Evolutionary conservation across 2,113 vertebrate genomes (phyloP), one percentile per base, ranked within the genome.

Genomic region (Argyrosomus japonicus): DNA sequence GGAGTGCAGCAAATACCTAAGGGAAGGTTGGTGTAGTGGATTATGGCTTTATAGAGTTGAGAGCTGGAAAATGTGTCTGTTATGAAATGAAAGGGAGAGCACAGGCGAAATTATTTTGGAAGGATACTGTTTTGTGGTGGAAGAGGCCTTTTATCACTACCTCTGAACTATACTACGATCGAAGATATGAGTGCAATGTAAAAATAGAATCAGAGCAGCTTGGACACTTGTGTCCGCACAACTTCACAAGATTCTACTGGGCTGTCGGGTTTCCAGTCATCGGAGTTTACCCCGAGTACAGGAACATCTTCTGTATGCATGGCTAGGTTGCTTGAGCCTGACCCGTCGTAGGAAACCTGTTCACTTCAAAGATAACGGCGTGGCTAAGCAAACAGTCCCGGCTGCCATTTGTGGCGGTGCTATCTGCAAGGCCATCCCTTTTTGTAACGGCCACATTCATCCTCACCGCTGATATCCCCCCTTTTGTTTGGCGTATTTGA

Each of bases 401-500:
- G 63, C 13, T 72, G 61, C 73, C 67, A 64, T 84, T 72, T 70
- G 15, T 18, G 4, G 29, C 21, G 13, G 9, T 1, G 51, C 15
- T 71, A 68, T 89, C 79, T 82, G 54, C 27, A 17, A 79, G 77
- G 82, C 53, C 83, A 29, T 77, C 75, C 78, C 12, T 56, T 77
- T 40, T 61, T 57, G 48, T 7, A 60, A 75, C 40, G 21, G 68
- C 77, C 61, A 58, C 67, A 45, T 85, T 82, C 75, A 79, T 85
- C 77, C 73, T 72, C 67, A 0, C 62, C 2, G 9, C 74, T 82
- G 87, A 87, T 81, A 84, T 63, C 69, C 25, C 54, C 60, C 29
- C 81, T 77, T 82, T 93, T 89, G 84, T 91, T 88, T 78, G 80
- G 81, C 7, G 63, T 71, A 82, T 87, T 90, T 91, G 85, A 90